A percentile compares a stretch with the other conserved stretches of the same genome.
Conservation (phyloP, 2,888 invertebrate genomes). For the Blomia tropicalis region DNA sequence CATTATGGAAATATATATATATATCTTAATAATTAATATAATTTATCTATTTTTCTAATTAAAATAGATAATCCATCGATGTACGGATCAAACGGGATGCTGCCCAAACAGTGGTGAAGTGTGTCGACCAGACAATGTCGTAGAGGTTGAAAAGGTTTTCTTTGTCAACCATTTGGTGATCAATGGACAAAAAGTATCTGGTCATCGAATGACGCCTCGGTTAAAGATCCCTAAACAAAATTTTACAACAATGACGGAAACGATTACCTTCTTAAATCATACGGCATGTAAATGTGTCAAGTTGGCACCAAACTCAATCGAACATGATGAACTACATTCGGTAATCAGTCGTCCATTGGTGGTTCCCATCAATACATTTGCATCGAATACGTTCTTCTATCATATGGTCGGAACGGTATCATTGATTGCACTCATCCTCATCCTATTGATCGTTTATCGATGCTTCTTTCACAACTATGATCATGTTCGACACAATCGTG, state of each 20-base stretch:
- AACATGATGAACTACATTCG: slow-evolving; percentile 15
- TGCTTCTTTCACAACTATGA: not conserved
- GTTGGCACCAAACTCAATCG: not conserved
- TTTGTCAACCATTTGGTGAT: slow-evolving; percentile 6
- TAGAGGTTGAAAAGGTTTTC: slow-evolving; percentile 12
- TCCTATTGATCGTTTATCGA: not conserved
- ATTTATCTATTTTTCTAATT: not conserved
- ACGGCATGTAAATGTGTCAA: slow-evolving; percentile 8
- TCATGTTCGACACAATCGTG: not conserved
- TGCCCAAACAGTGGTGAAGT: slow-evolving; percentile 3
- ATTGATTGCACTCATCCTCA: not conserved
- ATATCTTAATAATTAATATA: not conserved
- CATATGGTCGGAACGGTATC: not conserved
- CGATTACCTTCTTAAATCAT: not conserved
- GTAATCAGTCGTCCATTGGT: slow-evolving; percentile 16
- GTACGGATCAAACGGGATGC: slow-evolving; percentile 15
- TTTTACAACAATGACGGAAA: slow-evolving; percentile 9
- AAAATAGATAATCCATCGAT: not conserved
- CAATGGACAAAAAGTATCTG: not conserved
- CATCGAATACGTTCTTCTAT: slow-evolving; percentile 1
- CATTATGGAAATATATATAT: not conserved
- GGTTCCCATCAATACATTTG: not conserved
- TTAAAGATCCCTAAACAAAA: not conserved
- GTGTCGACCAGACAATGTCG: slow-evolving; percentile 1
- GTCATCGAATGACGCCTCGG: slow-evolving; percentile 5